phyloP scores from a whole-genome alignment of 2,888 invertebrate genomes.

The Acleris cristana region DNA sequence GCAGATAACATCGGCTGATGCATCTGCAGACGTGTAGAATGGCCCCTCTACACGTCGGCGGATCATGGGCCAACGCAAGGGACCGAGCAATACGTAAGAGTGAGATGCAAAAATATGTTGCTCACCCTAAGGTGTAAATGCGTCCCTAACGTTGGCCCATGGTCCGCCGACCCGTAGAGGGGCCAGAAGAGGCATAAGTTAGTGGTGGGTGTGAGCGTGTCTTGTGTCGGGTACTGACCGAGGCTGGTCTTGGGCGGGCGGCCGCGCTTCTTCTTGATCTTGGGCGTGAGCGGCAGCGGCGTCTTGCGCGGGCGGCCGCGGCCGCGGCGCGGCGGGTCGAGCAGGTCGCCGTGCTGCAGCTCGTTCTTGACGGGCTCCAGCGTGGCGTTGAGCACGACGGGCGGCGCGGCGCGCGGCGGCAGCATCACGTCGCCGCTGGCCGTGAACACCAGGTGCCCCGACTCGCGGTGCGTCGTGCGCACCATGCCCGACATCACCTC shows the following conservation, averaged over 20 bases:
- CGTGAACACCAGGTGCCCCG: constrained; percentile 75
- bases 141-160: too few relatives aligned
- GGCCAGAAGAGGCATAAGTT: too few relatives aligned
- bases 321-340: constrained; percentile 72
- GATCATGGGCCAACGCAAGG: too few relatives aligned
- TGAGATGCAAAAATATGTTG: too few relatives aligned
- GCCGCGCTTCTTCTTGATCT: constrained; percentile 76
- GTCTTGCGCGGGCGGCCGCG: constrained; percentile 83
- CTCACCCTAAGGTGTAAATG: too few relatives aligned
- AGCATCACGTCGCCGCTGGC: constrained; percentile 79
- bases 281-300: constrained; percentile 75
- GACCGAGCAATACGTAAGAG: too few relatives aligned
- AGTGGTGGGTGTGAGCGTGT: too few relatives aligned
- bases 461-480: constrained; percentile 77
- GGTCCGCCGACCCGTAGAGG: too few relatives aligned
- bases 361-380: constrained; percentile 58
- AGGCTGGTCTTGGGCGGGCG: constrained; percentile 78
- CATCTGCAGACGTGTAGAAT: too few relatives aligned
- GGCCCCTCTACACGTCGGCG: too few relatives aligned
- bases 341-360: constrained; percentile 50
- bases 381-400: constrained; percentile 56
- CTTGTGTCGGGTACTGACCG: constrained; percentile 57
- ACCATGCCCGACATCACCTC: constrained; percentile 81
- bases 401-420: constrained; percentile 60
- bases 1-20: too few relatives aligned